phyloP scores from a whole-genome alignment of 2,888 invertebrate genomes.

The Oscheius sp. region DNA sequence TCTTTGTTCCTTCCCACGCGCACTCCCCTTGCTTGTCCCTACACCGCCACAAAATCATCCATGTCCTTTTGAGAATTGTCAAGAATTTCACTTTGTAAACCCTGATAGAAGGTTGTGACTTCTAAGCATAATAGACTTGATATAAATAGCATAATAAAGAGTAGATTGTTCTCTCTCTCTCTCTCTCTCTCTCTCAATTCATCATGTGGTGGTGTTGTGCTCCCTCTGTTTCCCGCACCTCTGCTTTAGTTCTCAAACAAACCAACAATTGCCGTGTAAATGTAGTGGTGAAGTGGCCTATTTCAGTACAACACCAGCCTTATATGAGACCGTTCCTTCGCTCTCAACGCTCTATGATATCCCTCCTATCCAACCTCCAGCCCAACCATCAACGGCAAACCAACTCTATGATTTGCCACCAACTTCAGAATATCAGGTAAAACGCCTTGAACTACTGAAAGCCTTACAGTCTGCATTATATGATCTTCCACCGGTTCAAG shows the following conservation, averaged over 20 bases:
- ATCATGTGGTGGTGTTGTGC: background rate
- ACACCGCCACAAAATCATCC: constrained; percentile 1
- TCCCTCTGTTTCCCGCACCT: background rate
- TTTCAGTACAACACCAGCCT: constrained; percentile 16
- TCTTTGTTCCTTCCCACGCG: constrained; percentile 12
- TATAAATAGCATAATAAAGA: background rate
- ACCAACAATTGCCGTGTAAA: background rate
- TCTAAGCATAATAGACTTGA: too few species aligned
- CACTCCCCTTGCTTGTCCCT: constrained; percentile 11
- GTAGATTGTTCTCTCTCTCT: background rate
- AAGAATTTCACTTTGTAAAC: constrained; percentile 18
- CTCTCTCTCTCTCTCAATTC: background rate
- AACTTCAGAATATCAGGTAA: constrained; percentile 5
- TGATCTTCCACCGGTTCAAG: constrained; percentile 27
- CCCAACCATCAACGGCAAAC: background rate
- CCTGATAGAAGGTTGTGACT: constrained; percentile 1
- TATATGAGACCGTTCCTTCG: constrained; percentile 15
- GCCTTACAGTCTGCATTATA: constrained; percentile 16
- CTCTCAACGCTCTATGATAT: constrained; percentile 29
- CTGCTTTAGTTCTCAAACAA: background rate
- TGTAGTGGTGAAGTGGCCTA: constrained; percentile 12
- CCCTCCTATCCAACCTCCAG: constrained; percentile 18
- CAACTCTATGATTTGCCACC: constrained; percentile 23
- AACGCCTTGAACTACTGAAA: background rate
- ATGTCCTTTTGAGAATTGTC: too few species aligned